Evolutionary conservation across 2,113 vertebrate species (phyloP).

Genomic region (Chloroceryle aenea): DNA sequence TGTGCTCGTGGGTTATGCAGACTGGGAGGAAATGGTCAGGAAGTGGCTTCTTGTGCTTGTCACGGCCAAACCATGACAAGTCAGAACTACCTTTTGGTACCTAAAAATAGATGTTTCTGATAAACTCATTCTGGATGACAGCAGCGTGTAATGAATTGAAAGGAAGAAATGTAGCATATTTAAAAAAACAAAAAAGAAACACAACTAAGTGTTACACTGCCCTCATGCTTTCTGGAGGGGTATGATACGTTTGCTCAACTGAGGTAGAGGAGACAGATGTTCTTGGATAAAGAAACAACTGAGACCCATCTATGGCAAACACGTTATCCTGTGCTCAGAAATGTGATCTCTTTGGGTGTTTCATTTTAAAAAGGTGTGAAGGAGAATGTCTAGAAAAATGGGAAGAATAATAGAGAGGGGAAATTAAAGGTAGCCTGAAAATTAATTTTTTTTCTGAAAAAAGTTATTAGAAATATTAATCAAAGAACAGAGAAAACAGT

Average conservation of each 20-base stretch:
- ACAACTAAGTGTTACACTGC: background rate
- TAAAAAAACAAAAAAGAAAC: background rate
- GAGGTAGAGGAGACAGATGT: background rate
- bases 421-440: background rate
- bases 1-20: background rate
- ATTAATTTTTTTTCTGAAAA: background rate
- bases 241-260: background rate
- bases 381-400: background rate
- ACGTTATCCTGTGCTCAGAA: background rate
- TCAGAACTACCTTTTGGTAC: background rate
- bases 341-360: background rate
- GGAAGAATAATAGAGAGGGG: background rate
- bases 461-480: background rate
- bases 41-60: background rate
- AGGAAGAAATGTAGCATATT: background rate
- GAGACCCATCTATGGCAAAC: background rate
- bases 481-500: background rate
- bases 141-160: background rate
- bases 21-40: background rate
- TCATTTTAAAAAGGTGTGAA: background rate
- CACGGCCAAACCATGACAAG: background rate
- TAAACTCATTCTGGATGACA: background rate
- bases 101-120: background rate
- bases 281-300: background rate
- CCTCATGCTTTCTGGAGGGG: background rate